Base-by-base conservation (phyloP, 2,113 vertebrate genomes). In the Tachysurus fulvidraco region DNA sequence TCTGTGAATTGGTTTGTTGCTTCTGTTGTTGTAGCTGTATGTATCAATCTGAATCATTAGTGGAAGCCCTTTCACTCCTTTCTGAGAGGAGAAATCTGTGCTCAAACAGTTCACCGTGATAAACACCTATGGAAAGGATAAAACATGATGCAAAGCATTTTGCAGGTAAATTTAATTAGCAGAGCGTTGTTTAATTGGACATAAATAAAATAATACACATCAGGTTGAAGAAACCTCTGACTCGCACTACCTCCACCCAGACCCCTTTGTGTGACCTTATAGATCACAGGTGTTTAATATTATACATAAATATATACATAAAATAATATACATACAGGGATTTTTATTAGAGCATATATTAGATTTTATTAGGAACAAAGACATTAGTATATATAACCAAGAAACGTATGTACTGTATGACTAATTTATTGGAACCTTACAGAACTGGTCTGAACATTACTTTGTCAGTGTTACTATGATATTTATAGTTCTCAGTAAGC, bases 1-100 rank as follows among this genome's bases (percentile, higher is more conserved):
- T 90, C 98, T 93, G 90, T 99, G 98, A 90, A 99, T 97, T 19
- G 98, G 98, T 90, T 97, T 97, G 95, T 99, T 99, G 95, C 97
- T 99, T 91, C 97, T 97, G 92, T 99, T 99, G 92, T 99, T 99
- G 92, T 99, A 99, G 94, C 98, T 99, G 95, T 99, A 99, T 0
- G 98, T 99, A 92, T 99, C 98, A 0, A 99, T 98, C 94, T 99
- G 98, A 92, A 99, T 98, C 97, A 99, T 99, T 92, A 99, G 92
- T 64, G 98, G 98, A 86, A 99, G 97, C 30, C 98, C 98, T 91
- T 99, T 99, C 67, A 99, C 98, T 19, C 98, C 98, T 93, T 99
- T 99, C 89, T 99, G 98, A 59, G 98, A 99, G 80, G 98, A 99
- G 93, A 99, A 99, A 90, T 99, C 98, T 54, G 98, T 99, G 86